Conservation (phyloP, 2,113 vertebrate species). For the Gymnogyps californianus region DNA sequence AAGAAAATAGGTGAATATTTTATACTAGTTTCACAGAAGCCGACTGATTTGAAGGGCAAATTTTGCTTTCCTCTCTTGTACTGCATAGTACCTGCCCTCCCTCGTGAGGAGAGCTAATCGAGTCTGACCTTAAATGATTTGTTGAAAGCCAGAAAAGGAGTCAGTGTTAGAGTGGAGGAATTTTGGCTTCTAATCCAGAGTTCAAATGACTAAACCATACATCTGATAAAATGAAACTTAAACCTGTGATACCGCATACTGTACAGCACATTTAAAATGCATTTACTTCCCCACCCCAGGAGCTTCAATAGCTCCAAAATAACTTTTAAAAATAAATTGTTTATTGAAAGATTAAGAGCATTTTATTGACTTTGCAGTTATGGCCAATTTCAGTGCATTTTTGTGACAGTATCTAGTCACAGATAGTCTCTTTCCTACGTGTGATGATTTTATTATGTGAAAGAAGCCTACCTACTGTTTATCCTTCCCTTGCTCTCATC, state of each 20-base stretch:
- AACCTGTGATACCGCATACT: conserved; percentile 12
- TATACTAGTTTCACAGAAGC: neutral
- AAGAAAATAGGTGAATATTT: neutral
- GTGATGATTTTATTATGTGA: conserved; percentile 50
- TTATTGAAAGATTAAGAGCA: conserved; percentile 64
- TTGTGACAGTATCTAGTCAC: conserved; percentile 38
- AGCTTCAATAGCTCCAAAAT: conserved; percentile 34
- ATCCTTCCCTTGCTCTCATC: conserved; percentile 22
- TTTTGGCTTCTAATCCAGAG: conserved; percentile 33
- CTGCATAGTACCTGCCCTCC: neutral
- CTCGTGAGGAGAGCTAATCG: neutral
- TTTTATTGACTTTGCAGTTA: conserved; percentile 65
- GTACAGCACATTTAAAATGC: conserved; percentile 50
- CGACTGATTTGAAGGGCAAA: neutral
- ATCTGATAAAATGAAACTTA: conserved; percentile 46
- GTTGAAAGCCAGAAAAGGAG: conserved; percentile 5
- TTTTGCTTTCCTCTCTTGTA: conserved; percentile 4
- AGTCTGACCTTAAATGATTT: conserved; percentile 24
- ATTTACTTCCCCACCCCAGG: conserved; percentile 39
- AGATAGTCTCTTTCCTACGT: conserved; percentile 47
- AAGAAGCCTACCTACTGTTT: conserved; percentile 38
- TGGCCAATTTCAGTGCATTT: conserved; percentile 50
- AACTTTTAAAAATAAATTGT: conserved; percentile 56
- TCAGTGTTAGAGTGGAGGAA: neutral
- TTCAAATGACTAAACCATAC: conserved; percentile 40